phyloP scores from a whole-genome alignment of 1,140 invertebrate genomes.

The Magallana angulata region DNA sequence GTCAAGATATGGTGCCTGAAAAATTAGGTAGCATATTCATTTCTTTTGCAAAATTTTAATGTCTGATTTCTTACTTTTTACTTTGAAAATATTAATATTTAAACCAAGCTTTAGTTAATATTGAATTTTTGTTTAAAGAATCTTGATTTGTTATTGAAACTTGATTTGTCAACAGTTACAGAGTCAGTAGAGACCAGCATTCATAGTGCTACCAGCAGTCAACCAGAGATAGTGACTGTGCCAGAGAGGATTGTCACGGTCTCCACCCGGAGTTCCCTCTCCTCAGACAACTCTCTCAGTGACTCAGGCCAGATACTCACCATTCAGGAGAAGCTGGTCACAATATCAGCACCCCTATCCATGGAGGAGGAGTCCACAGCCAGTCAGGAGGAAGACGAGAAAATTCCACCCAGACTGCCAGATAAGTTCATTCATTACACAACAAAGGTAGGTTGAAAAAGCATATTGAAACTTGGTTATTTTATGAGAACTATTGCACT shows the following conservation, averaged over 20 bases:
- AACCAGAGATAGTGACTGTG: constrained; percentile 69
- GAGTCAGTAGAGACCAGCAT: constrained; percentile 51
- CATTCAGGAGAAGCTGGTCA: constrained; percentile 5
- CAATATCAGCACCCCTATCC: background rate
- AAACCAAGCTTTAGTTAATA: too few relatives aligned
- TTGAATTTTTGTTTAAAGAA: too few relatives aligned
- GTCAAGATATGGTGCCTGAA: constrained; percentile 17
- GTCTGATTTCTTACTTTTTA: too few relatives aligned
- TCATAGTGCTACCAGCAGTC: constrained; percentile 55
- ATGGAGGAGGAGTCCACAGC: background rate
- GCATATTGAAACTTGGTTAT: too few relatives aligned
- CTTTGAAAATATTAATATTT: too few relatives aligned
- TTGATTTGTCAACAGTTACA: background rate
- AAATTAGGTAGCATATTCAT: background rate
- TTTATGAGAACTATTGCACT: too few relatives aligned
- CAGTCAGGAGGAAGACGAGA: constrained; percentile 44
- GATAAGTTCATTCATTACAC: constrained; percentile 36
- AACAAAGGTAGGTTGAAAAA: background rate
- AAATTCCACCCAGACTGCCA: constrained; percentile 49
- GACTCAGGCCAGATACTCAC: constrained; percentile 43
- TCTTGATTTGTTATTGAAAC: too few relatives aligned
- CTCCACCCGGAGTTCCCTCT: constrained; percentile 61
- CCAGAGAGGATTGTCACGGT: constrained; percentile 69
- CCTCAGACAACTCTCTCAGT: constrained; percentile 49
- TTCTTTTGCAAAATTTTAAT: too few relatives aligned